phyloP scores from a whole-genome alignment of 2,113 vertebrate genomes.

The Deroptyus accipitrinus region DNA sequence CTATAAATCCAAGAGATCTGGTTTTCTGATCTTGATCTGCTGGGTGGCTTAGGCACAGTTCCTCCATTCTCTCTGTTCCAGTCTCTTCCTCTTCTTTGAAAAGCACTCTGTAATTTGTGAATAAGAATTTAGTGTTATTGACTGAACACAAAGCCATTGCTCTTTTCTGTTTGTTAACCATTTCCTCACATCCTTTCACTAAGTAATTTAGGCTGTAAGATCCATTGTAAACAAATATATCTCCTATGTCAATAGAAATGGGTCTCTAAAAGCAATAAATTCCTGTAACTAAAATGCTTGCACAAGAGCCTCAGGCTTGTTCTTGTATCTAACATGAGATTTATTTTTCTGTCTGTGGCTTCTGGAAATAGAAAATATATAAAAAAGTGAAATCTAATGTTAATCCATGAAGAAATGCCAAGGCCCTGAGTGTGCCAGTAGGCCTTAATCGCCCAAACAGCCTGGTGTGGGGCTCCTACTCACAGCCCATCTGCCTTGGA shows the following conservation, averaged over 20 bases:
- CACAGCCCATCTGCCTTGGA: background rate
- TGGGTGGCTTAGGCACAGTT: background rate
- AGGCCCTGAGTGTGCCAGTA: background rate
- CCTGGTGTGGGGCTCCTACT: background rate
- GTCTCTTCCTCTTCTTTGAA: background rate
- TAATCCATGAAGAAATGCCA: background rate
- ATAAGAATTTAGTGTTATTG: background rate
- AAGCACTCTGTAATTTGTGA: background rate
- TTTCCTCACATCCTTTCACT: constrained; percentile 5
- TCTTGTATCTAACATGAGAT: background rate
- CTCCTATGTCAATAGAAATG: background rate
- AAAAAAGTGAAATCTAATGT: background rate
- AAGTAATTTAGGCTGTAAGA: background rate
- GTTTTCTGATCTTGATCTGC: background rate
- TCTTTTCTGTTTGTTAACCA: background rate
- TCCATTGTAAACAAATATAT: background rate
- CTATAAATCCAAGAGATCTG: background rate
- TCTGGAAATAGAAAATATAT: background rate
- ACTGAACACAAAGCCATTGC: background rate
- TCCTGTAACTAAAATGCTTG: background rate
- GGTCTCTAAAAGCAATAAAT: background rate
- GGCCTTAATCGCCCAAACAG: background rate
- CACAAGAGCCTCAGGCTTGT: background rate
- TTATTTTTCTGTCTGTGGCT: background rate
- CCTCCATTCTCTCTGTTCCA: background rate